Percentiles rank a stretch among this genome's conserved stretches.
These are phyloP conservation scores for Mus pahari DNA, from an alignment of 2,113 vertebrate species.

Conservation along the genomic window DNA sequence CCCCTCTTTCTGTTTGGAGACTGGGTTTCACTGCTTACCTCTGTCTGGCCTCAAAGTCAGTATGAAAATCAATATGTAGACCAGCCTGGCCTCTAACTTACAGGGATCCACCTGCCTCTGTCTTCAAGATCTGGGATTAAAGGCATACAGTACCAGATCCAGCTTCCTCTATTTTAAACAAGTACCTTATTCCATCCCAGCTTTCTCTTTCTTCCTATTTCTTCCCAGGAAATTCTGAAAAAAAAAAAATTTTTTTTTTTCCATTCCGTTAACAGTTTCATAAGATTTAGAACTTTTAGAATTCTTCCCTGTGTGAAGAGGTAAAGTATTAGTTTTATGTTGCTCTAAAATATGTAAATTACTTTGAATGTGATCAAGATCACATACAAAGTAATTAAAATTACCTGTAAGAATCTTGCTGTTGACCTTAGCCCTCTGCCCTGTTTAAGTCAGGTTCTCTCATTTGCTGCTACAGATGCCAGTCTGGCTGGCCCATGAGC, in stretches of 20 bases:
- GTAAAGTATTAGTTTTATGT: neutral
- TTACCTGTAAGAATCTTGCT: conserved; percentile 22
- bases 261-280: conserved; percentile 14
- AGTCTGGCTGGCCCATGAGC: neutral
- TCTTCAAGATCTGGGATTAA: neutral
- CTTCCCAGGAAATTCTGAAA: neutral
- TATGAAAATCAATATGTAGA: neutral
- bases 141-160: neutral
- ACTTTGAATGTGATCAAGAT: conserved; percentile 13
- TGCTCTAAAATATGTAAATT: conserved; percentile 36
- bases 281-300: neutral
- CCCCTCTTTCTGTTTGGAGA: neutral
- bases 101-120: neutral
- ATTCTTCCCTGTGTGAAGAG: neutral
- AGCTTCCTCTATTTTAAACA: neutral
- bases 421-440: neutral
- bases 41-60: neutral
- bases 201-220: neutral
- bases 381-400: conserved; percentile 42
- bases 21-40: neutral
- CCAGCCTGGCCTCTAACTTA: neutral
- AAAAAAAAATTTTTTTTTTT: neutral
- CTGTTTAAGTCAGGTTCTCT: neutral
- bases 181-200: neutral
- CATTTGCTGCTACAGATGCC: neutral